Conservation (phyloP, 2,113 vertebrate species). For the Cyprichromis sp. region DNA sequence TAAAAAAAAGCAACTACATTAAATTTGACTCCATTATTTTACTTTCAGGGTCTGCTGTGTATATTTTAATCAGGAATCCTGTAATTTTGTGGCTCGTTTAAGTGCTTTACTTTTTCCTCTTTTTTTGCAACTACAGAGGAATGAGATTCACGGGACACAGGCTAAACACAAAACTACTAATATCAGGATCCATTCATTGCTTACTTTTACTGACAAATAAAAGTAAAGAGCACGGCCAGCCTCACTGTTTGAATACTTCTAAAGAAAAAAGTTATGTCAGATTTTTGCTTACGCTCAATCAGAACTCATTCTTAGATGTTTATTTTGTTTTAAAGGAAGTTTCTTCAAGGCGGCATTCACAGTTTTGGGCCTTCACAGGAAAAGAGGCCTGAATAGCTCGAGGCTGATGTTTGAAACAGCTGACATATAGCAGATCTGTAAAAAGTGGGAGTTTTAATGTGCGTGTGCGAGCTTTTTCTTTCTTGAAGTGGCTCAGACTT, state of each 20-base stretch:
- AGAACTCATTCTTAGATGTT: background rate
- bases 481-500: background rate
- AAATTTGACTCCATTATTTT: background rate
- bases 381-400: background rate
- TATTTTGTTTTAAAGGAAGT: background rate
- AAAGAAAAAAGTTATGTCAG: rapidly evolving
- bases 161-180: background rate
- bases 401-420: background rate
- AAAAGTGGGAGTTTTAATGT: background rate
- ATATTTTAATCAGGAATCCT: background rate
- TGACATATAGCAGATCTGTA: background rate
- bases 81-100: background rate
- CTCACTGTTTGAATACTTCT: background rate
- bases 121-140: background rate
- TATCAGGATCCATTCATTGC: background rate
- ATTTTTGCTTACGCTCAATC: background rate
- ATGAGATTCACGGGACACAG: background rate
- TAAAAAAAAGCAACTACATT: background rate
- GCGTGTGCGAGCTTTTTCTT: background rate
- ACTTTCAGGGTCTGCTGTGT: background rate
- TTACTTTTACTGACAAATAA: background rate
- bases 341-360: background rate
- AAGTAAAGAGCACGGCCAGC: rapidly evolving
- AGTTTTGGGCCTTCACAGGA: background rate
- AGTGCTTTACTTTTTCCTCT: background rate